Percentiles rank a stretch among this genome's conserved stretches.
Evolutionary conservation across 2,113 vertebrate species (phyloP).

Genomic region (Australoheros scitulus): DNA sequence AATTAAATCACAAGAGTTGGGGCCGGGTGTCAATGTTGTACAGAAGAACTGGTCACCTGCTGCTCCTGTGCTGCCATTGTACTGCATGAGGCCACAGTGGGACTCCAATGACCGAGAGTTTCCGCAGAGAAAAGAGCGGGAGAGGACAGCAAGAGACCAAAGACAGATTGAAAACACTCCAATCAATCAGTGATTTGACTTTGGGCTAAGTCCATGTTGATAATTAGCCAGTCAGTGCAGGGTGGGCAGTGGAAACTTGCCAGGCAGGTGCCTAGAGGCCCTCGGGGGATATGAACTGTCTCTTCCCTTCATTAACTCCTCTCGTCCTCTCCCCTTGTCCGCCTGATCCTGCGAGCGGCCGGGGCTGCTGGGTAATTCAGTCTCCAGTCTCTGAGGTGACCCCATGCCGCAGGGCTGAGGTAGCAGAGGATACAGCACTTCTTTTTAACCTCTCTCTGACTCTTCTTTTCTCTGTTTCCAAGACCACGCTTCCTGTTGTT

Average conservation of each 20-base stretch:
- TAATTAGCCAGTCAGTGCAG: constrained; percentile 80
- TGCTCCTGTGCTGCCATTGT: constrained; percentile 22
- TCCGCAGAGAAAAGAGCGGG: constrained; percentile 21
- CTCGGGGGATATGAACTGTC: constrained; percentile 76
- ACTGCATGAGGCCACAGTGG: constrained; percentile 26
- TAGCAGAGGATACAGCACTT: constrained; percentile 71
- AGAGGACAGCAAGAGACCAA: constrained; percentile 53
- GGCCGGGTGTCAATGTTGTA: constrained; percentile 55
- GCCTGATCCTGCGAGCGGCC: constrained; percentile 74
- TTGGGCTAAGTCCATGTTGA: constrained; percentile 76
- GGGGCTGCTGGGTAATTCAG: constrained; percentile 83
- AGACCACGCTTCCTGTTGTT: constrained; percentile 44
- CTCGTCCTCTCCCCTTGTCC: constrained; percentile 81
- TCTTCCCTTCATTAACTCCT: constrained; percentile 85
- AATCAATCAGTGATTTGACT: constrained; percentile 82
- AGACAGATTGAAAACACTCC: constrained; percentile 71
- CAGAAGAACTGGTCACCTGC: constrained; percentile 47
- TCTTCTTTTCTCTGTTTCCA: constrained; percentile 51
- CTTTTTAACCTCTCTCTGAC: constrained; percentile 68
- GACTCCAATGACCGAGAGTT: constrained; percentile 41
- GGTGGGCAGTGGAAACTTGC: constrained; percentile 55
- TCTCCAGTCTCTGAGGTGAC: constrained; percentile 81
- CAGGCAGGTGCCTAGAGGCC: constrained; percentile 69
- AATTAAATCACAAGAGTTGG: constrained; percentile 43
- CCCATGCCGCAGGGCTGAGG: constrained; percentile 77